A percentile compares a stretch with the other conserved stretches of the same genome.
phyloP scores from a whole-genome alignment of 2,888 invertebrate species.

The Gibbula magus region DNA sequence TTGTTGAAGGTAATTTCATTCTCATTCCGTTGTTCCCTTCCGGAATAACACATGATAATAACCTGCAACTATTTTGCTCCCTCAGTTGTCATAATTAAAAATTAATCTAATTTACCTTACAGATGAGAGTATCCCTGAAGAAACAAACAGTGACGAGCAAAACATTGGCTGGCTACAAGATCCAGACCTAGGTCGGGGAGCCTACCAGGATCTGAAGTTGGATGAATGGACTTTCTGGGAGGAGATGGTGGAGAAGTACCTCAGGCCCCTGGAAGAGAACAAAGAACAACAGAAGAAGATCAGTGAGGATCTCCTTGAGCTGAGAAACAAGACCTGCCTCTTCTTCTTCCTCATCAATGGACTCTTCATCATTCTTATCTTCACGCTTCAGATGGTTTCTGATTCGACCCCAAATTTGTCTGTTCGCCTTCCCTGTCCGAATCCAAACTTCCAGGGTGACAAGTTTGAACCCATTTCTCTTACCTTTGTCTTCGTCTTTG shows the following conservation, averaged over 20 bases:
- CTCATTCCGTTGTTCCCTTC: too few species aligned
- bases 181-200: conserved; percentile 89
- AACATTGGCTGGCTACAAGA: conserved; percentile 95
- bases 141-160: background rate
- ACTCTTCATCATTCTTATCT: conserved; percentile 97
- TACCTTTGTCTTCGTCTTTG: conserved; percentile 59
- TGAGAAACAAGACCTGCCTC: conserved; percentile 86
- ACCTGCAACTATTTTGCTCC: background rate
- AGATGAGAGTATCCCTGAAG: background rate
- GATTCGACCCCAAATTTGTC: conserved; percentile 41
- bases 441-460: conserved; percentile 17
- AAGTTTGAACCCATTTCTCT: conserved; percentile 58
- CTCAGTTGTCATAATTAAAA: background rate
- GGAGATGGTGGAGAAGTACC: conserved; percentile 93
- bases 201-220: conserved; percentile 84
- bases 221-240: conserved; percentile 94
- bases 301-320: conserved; percentile 83
- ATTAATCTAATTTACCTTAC: background rate
- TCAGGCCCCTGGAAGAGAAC: conserved; percentile 94
- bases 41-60: too few species aligned
- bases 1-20: too few species aligned
- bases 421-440: conserved; percentile 39
- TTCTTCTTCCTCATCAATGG: conserved; percentile 97
- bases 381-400: conserved; percentile 93
- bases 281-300: conserved; percentile 80